Evolutionary conservation across 2,888 invertebrate species (phyloP).

Genomic region (Coleophora flavipennella): DNA sequence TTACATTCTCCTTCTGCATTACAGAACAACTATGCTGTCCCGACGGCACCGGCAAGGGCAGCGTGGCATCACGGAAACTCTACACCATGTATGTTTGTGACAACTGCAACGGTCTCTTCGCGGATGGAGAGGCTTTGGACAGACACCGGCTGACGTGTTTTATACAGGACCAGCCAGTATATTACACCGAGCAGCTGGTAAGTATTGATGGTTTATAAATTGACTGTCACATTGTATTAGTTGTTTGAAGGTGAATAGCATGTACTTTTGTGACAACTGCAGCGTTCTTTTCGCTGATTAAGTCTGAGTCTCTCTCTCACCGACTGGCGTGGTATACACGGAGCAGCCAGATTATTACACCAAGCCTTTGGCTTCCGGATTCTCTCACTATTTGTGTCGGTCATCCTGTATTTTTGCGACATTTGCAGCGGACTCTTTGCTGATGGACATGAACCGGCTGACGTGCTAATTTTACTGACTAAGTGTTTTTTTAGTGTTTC

Average conservation of each 20-base stretch:
- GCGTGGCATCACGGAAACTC: constrained; percentile 36
- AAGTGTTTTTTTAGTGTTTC: no score
- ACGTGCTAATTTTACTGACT: no score
- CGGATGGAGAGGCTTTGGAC: constrained; percentile 50
- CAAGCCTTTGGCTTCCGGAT: no score
- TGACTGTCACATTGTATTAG: no score
- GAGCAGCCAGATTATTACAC: no score
- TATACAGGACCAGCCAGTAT: constrained; percentile 26
- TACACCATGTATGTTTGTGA: constrained; percentile 61
- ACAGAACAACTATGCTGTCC: constrained; percentile 56
- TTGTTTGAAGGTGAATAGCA: no score
- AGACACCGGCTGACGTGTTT: constrained; percentile 42
- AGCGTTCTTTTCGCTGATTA: constrained; percentile 55
- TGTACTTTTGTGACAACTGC: constrained; percentile 59
- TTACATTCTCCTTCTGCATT: neutral
- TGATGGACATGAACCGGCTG: no score
- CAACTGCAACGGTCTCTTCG: constrained; percentile 52
- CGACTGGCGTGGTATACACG: no score
- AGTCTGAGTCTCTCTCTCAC: no score
- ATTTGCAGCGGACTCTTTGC: constrained; percentile 55
- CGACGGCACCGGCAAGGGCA: constrained; percentile 36
- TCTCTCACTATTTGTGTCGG: no score
- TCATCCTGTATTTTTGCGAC: constrained; percentile 61
- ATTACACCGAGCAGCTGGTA: constrained; percentile 10
- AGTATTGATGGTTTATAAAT: no score